These are phyloP conservation scores for Enteromius paludinosus DNA, from an alignment of 2,797 vertebrate species.

Conservation along the genomic window DNA sequence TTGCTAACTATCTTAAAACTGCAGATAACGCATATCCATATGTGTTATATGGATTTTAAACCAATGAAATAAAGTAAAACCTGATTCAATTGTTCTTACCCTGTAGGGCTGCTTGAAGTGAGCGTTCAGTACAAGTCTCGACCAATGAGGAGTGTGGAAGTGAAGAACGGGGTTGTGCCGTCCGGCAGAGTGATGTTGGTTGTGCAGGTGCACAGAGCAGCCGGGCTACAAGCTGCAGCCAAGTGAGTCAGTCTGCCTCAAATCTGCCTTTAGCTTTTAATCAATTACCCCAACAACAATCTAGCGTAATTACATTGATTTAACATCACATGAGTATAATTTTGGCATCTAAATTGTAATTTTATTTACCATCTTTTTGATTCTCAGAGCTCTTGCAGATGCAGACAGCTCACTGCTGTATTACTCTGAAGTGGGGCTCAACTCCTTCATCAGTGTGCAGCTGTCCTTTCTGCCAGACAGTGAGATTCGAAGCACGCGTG, in stretches of 20 bases:
- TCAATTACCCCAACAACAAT: background rate
- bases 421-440: conserved; percentile 83
- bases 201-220: conserved; percentile 86
- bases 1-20: background rate
- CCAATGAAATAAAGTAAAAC: background rate
- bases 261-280: background rate
- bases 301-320: background rate
- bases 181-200: conserved; percentile 81
- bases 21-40: background rate
- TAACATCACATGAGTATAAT: background rate
- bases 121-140: conserved; percentile 84
- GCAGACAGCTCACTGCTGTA: conserved; percentile 78
- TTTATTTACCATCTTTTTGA: background rate
- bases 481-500: conserved; percentile 75
- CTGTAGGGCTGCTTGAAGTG: conserved; percentile 87
- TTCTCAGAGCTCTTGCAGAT: conserved; percentile 79
- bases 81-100: background rate
- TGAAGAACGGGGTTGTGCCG: conserved; percentile 67
- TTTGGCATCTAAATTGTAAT: background rate
- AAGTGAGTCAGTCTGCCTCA: conserved; percentile 76
- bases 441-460: conserved; percentile 81
- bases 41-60: background rate
- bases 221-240: conserved; percentile 91
- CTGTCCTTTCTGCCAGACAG: conserved; percentile 85
- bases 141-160: conserved; percentile 66